These are phyloP conservation scores for Laterallus jamaicensis DNA, from an alignment of 2,113 vertebrate genomes.

Conservation along the genomic window DNA sequence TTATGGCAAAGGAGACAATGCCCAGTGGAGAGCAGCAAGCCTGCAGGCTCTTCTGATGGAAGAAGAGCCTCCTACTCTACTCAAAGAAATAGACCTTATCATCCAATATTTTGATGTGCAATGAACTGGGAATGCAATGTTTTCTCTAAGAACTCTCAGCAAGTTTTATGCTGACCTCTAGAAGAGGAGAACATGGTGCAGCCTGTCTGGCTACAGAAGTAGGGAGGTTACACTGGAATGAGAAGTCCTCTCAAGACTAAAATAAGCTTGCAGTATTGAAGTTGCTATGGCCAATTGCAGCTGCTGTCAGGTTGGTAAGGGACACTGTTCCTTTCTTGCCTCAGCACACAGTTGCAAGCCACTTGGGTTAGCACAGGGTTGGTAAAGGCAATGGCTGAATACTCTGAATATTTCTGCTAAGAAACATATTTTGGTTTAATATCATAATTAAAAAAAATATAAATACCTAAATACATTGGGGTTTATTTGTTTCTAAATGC, in stretches of 20 bases:
- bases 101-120: neutral
- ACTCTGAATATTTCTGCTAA: neutral
- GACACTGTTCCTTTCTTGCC: neutral
- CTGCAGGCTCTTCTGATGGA: neutral
- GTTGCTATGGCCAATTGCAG: neutral
- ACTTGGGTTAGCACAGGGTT: neutral
- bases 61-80: neutral
- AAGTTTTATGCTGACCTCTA: neutral
- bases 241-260: neutral
- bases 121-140: neutral
- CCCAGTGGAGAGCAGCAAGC: neutral
- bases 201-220: neutral
- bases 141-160: neutral
- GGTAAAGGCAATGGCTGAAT: neutral
- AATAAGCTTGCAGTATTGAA: neutral
- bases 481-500: neutral
- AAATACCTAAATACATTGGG: neutral
- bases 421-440: neutral
- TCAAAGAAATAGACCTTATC: neutral
- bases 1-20: neutral
- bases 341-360: neutral
- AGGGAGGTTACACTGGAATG: neutral
- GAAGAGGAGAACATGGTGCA: neutral
- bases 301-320: neutral
- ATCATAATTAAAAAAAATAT: neutral